Evolutionary conservation across 2,797 vertebrate genomes (phyloP).

Genomic region (Phyllotis vaccarum): DNA sequence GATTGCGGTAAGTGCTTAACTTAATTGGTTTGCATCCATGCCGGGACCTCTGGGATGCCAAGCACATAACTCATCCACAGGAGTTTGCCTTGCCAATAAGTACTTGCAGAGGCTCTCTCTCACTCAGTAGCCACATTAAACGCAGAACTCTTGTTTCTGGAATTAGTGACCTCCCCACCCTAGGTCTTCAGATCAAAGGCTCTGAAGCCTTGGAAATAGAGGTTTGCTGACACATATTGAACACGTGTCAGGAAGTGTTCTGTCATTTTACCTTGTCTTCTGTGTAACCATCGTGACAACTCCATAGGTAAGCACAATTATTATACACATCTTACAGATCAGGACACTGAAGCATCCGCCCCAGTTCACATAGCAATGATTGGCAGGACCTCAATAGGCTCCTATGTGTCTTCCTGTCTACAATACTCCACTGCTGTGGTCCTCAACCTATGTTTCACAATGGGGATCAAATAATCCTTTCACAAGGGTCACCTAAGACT

Average conservation of each 20-base stretch:
- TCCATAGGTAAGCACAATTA: neutral
- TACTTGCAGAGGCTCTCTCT: constrained; percentile 67
- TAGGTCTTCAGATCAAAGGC: neutral
- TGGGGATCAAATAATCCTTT: neutral
- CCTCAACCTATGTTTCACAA: neutral
- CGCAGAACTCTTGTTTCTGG: constrained; percentile 53
- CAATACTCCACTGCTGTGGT: neutral
- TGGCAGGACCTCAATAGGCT: neutral
- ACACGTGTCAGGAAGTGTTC: neutral
- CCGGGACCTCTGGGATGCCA: constrained; percentile 80
- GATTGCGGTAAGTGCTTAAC: constrained; percentile 84
- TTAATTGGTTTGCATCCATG: constrained; percentile 84
- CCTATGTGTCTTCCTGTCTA: neutral
- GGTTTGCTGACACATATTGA: neutral
- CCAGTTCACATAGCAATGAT: neutral
- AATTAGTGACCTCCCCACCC: neutral
- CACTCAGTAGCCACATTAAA: constrained; percentile 73
- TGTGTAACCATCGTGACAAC: neutral
- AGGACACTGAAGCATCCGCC: neutral
- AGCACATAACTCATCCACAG: constrained; percentile 81
- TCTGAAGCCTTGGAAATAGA: neutral
- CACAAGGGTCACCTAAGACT: neutral
- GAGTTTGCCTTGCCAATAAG: constrained; percentile 78
- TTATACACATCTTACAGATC: neutral
- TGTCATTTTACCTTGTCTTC: neutral